Evolutionary conservation across 2,797 vertebrate genomes (phyloP).

Genomic region (Poeciliopsis turneri): DNA sequence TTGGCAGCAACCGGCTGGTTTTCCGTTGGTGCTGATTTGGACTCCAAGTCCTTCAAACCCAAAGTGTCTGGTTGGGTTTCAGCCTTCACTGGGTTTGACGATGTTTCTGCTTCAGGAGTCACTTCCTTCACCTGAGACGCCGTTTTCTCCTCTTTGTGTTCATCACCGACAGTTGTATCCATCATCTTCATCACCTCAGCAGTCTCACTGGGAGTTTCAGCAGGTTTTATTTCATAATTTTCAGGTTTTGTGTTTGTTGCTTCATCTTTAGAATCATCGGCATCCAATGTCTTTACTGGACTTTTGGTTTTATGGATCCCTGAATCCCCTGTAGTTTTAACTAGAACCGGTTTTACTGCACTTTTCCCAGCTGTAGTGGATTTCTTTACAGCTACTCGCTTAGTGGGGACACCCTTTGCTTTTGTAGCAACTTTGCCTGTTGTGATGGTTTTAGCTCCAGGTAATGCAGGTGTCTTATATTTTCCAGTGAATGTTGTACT

Average conservation of each 20-base stretch:
- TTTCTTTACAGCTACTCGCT: not conserved
- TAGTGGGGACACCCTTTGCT: conserved; percentile 14
- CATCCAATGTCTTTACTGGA: not conserved
- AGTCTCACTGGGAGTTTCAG: not conserved
- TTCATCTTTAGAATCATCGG: not conserved
- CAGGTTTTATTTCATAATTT: not conserved
- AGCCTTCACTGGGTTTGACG: not conserved
- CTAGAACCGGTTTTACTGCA: not conserved
- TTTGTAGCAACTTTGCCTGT: conserved; percentile 9
- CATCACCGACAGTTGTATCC: not conserved
- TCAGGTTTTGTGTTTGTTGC: not conserved
- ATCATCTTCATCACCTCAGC: not conserved
- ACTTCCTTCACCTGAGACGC: not conserved
- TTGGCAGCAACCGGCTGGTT: not conserved
- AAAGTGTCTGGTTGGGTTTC: not conserved
- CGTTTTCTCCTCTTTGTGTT: not conserved
- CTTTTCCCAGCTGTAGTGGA: not conserved
- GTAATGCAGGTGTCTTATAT: not conserved
- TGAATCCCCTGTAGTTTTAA: not conserved
- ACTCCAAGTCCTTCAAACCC: not conserved
- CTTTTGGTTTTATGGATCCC: not conserved
- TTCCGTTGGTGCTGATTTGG: not conserved
- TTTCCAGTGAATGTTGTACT: conserved; percentile 1
- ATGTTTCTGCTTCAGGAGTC: not conserved
- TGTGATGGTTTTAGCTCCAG: not conserved